These are phyloP conservation scores for Spilogale gracilis DNA, from an alignment of 2,113 vertebrate genomes.

Conservation along the genomic window DNA sequence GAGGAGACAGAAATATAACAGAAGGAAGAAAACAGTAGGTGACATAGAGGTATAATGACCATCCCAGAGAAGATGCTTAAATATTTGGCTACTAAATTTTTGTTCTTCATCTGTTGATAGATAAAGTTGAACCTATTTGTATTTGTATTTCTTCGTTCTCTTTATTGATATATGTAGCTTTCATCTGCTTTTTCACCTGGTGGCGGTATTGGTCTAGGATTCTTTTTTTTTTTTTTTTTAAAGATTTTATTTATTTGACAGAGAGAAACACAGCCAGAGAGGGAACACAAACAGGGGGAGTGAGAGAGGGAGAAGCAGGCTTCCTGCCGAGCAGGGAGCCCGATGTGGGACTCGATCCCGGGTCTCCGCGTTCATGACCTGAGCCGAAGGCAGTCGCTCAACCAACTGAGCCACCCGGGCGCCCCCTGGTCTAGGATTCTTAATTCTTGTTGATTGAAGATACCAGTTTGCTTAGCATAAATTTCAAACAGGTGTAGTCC, in stretches of 20 bases:
- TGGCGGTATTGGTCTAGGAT: not conserved
- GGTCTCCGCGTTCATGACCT: too few relatives aligned
- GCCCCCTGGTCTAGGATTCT: not conserved
- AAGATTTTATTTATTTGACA: too few relatives aligned
- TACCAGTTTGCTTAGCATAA: not conserved
- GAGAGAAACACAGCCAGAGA: too few relatives aligned
- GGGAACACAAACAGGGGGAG: too few relatives aligned
- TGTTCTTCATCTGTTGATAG: not conserved
- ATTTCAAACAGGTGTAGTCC: conserved; percentile 8
- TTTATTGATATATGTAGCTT: not conserved
- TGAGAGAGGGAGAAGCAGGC: too few relatives aligned
- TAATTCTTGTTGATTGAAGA: conserved; percentile 6
- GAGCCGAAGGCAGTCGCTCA: too few relatives aligned
- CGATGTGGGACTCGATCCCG: too few relatives aligned
- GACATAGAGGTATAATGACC: not conserved
- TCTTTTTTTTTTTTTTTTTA: too few relatives aligned
- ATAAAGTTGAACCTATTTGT: not conserved
- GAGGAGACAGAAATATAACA: not conserved
- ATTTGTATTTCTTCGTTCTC: conserved; percentile 1
- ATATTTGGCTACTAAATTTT: not conserved
- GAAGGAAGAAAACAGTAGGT: not conserved
- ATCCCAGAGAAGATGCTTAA: not conserved
- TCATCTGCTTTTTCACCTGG: conserved; percentile 3
- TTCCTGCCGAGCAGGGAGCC: too few relatives aligned
- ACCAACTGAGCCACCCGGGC: too few relatives aligned